Evolutionary conservation across 2,888 invertebrate genomes (phyloP).

Genomic region (Scaptomyza cyrtandrae): DNA sequence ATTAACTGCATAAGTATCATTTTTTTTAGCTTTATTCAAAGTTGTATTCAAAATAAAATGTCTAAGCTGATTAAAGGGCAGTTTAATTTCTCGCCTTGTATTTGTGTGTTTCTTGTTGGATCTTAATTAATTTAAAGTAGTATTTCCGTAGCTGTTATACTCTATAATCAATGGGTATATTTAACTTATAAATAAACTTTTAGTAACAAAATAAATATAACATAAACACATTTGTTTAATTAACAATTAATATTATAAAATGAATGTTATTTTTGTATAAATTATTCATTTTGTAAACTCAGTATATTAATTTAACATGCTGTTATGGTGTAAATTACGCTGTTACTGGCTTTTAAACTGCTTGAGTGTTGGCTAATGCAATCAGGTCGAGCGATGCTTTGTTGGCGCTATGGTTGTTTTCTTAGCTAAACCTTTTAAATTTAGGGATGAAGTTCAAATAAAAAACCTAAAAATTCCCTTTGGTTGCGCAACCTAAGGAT

Average conservation of each 20-base stretch:
- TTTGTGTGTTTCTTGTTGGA: constrained; percentile 6
- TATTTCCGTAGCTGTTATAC: constrained; percentile 29
- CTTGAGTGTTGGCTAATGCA: constrained; percentile 22
- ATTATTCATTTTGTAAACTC: background rate
- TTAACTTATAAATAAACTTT: background rate
- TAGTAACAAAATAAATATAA: background rate
- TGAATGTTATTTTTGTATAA: background rate
- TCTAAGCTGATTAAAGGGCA: constrained; percentile 45
- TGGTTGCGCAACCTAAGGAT: background rate
- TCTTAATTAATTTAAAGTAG: constrained; percentile 45
- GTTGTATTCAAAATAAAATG: constrained; percentile 56
- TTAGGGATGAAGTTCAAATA: background rate
- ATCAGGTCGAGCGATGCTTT: background rate
- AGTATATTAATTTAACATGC: background rate
- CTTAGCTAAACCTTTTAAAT: constrained; percentile 31
- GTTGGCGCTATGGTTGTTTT: constrained; percentile 36
- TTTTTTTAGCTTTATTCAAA: constrained; percentile 60
- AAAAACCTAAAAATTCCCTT: background rate
- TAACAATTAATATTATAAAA: too few relatives aligned
- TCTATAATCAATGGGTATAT: background rate
- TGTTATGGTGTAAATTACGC: background rate
- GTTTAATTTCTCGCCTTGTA: constrained; percentile 13
- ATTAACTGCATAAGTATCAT: constrained; percentile 37
- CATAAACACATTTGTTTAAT: too few relatives aligned
- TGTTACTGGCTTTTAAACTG: constrained; percentile 1